Conservation (phyloP, 2,888 invertebrate genomes). For the Sesia bembeciformis region DNA sequence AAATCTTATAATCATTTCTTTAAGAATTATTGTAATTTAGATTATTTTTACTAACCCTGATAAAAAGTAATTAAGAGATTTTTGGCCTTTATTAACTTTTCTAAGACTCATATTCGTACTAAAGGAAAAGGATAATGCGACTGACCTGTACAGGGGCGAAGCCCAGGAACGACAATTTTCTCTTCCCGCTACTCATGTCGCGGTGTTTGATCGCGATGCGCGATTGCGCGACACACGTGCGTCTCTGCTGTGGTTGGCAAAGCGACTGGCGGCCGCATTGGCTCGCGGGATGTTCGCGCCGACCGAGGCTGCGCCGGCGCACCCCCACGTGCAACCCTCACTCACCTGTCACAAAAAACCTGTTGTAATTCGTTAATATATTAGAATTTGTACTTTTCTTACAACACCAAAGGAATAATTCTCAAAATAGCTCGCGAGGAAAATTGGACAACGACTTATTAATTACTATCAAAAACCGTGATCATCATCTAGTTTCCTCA, state of each 20-base stretch:
- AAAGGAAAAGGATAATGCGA: conserved; percentile 9
- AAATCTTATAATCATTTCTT: too few species aligned
- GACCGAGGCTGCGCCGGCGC: background rate
- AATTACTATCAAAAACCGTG: too few species aligned
- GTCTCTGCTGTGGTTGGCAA: background rate
- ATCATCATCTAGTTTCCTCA: too few species aligned
- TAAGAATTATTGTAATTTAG: background rate
- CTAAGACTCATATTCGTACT: background rate
- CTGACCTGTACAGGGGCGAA: conserved; percentile 75
- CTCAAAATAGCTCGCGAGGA: too few species aligned
- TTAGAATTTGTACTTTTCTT: too few species aligned
- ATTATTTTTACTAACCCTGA: background rate
- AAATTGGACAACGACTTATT: too few species aligned
- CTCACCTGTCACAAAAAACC: background rate
- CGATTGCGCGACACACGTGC: conserved; percentile 7
- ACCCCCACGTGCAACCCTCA: background rate
- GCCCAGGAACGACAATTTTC: conserved; percentile 83
- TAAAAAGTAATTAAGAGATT: background rate
- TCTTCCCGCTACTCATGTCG: conserved; percentile 71
- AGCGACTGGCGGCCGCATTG: background rate
- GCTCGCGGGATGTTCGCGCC: background rate
- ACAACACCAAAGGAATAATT: too few species aligned
- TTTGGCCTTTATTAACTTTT: background rate
- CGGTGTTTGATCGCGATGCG: conserved; percentile 5
- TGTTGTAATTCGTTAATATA: too few species aligned